phyloP scores from a whole-genome alignment of 2,888 invertebrate species.

The Ganaspis brasiliensis region DNA sequence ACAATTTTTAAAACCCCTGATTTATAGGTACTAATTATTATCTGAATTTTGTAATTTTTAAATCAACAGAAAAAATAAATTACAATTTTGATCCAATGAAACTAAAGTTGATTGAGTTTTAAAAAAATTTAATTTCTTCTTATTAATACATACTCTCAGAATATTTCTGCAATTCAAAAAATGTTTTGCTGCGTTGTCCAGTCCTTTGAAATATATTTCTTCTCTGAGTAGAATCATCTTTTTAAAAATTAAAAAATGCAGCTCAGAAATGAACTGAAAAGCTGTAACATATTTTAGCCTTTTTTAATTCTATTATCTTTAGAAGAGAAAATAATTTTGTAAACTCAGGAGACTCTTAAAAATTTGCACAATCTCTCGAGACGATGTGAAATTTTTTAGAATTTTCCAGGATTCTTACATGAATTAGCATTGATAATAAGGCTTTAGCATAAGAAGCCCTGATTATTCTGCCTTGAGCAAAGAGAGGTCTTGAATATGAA shows the following conservation, averaged over 20 bases:
- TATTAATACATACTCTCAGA: too few species aligned
- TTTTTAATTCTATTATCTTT: constrained; percentile 20
- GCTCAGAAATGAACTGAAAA: too few species aligned
- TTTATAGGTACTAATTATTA: too few species aligned
- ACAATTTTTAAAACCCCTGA: too few species aligned
- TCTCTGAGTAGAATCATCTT: background rate
- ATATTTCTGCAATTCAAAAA: too few species aligned
- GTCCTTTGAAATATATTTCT: background rate
- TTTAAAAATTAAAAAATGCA: background rate
- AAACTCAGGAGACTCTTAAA: constrained; percentile 3
- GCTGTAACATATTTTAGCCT: constrained; percentile 11
- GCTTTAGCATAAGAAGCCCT: constrained; percentile 19
- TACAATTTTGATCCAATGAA: too few species aligned
- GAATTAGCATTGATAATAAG: constrained; percentile 30
- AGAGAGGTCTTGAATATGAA: constrained; percentile 16
- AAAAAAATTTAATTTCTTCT: too few species aligned
- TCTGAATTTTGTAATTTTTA: too few species aligned
- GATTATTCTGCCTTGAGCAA: background rate
- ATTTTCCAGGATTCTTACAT: constrained; percentile 27
- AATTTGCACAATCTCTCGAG: constrained; percentile 12
- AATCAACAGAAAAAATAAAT: too few species aligned
- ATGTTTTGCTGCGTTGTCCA: too few species aligned
- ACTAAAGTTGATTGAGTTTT: too few species aligned
- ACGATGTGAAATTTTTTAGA: constrained; percentile 10
- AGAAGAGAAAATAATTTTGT: constrained; percentile 21